phyloP scores from a whole-genome alignment of 2,797 vertebrate species.

The Taeniopygia guttata region DNA sequence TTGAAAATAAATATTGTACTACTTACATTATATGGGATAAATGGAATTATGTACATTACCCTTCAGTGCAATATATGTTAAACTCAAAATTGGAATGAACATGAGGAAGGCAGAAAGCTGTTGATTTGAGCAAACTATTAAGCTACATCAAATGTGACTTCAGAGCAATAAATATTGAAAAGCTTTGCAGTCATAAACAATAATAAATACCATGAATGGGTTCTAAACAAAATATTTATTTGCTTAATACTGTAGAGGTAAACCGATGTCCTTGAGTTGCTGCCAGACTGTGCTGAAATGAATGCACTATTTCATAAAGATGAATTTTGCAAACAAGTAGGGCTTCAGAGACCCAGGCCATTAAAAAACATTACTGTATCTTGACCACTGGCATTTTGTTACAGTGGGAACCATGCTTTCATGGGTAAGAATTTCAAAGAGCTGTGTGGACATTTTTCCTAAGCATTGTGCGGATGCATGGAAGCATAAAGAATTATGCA shows the following conservation, averaged over 20 bases:
- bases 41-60: background rate
- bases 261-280: constrained; percentile 51
- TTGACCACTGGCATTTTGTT: constrained; percentile 45
- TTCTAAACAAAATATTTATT: constrained; percentile 56
- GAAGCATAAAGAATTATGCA: background rate
- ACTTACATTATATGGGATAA: background rate
- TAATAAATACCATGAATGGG: constrained; percentile 31
- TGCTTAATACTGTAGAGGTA: constrained; percentile 50
- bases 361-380: constrained; percentile 43
- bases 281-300: constrained; percentile 30
- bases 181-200: constrained; percentile 9
- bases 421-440: background rate
- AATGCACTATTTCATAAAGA: constrained; percentile 51
- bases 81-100: background rate
- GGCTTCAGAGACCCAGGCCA: constrained; percentile 17
- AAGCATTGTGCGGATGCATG: constrained; percentile 11
- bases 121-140: constrained; percentile 37
- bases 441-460: constrained; percentile 5
- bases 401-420: constrained; percentile 1
- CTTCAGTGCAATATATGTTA: background rate
- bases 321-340: constrained; percentile 34
- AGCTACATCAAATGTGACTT: constrained; percentile 35
- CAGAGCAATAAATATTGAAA: constrained; percentile 36
- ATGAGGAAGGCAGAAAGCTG: background rate
- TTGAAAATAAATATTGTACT: background rate